Percentiles rank a stretch among this genome's conserved stretches.
Evolutionary conservation across 2,113 vertebrate genomes (phyloP).

Genomic region (Bucco capensis): DNA sequence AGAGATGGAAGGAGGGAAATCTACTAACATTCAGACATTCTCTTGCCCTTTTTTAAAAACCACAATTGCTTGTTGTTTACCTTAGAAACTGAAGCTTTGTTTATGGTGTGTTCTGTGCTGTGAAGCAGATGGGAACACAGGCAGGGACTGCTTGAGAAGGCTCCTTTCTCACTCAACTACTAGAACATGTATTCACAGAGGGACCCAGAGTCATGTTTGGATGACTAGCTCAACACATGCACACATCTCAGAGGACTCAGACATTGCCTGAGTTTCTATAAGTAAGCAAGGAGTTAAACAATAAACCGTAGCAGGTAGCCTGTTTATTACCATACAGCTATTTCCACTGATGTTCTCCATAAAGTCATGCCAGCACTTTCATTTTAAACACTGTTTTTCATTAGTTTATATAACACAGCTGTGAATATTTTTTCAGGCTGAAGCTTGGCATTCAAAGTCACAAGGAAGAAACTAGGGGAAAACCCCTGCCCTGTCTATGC

Average conservation of each 20-base stretch:
- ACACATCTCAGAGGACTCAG: not conserved
- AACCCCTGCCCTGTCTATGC: not conserved
- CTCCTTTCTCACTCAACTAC: not conserved
- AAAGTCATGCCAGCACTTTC: constrained; percentile 10
- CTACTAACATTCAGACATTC: not conserved
- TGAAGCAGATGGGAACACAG: not conserved
- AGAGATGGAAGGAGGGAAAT: not conserved
- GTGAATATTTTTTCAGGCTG: constrained; percentile 52
- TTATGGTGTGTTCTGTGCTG: not conserved
- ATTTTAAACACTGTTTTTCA: constrained; percentile 51
- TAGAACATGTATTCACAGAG: not conserved
- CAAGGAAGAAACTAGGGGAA: not conserved
- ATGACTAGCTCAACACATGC: not conserved
- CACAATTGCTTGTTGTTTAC: not conserved
- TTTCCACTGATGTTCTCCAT: constrained; percentile 45
- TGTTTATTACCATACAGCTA: constrained; percentile 25
- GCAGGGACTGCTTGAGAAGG: not conserved
- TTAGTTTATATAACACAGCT: constrained; percentile 51
- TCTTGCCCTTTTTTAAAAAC: not conserved
- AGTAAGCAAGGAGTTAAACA: constrained; percentile 46
- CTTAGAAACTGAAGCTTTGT: not conserved
- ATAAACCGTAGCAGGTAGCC: constrained; percentile 44
- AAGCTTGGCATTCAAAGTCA: not conserved
- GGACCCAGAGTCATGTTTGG: not conserved
- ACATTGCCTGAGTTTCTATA: not conserved